phyloP scores from a whole-genome alignment of 2,888 invertebrate species.

The Hypsopygia costalis region DNA sequence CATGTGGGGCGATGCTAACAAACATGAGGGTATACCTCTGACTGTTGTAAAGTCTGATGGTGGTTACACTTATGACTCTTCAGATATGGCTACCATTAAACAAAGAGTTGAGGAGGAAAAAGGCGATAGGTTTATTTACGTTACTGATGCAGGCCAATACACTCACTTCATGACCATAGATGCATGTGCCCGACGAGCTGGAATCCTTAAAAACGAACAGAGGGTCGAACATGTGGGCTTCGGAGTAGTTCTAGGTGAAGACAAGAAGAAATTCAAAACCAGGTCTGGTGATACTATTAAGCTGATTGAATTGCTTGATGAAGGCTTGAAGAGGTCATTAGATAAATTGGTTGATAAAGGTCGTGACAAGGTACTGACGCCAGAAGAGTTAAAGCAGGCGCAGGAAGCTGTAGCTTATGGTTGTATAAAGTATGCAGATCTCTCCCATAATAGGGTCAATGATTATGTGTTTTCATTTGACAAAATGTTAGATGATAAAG shows the following conservation, averaged over 20 bases:
- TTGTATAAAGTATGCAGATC: slow-evolving; percentile 98
- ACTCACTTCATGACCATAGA: slow-evolving; percentile 86
- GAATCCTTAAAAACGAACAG: slow-evolving; percentile 83
- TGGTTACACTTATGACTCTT: slow-evolving; percentile 98
- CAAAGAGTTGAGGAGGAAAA: slow-evolving; percentile 92
- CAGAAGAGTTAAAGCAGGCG: slow-evolving; percentile 89
- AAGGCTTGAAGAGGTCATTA: slow-evolving; percentile 90
- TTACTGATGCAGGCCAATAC: slow-evolving; percentile 96
- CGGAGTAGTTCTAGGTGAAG: slow-evolving; percentile 98
- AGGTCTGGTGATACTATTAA: slow-evolving; percentile 97
- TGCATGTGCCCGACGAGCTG: slow-evolving; percentile 88
- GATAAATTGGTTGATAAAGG: slow-evolving; percentile 93
- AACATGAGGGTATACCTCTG: slow-evolving; percentile 88
- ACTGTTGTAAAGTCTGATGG: slow-evolving; percentile 99
- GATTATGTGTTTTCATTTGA: slow-evolving; percentile 99
- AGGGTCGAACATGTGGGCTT: slow-evolving; percentile 96
- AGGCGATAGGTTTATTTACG: slow-evolving; percentile 94
- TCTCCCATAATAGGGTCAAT: slow-evolving; percentile 94
- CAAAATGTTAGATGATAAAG: slow-evolving; percentile 99
- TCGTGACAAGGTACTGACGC: slow-evolving; percentile 89
- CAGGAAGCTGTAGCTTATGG: slow-evolving; percentile 97
- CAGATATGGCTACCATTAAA: slow-evolving; percentile 96
- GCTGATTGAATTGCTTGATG: slow-evolving; percentile 92
- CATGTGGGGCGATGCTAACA: slow-evolving; percentile 86
- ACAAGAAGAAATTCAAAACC: slow-evolving; percentile 99